These are phyloP conservation scores for Andrena bucephala DNA, from an alignment of 2,888 invertebrate genomes.

Conservation along the genomic window DNA sequence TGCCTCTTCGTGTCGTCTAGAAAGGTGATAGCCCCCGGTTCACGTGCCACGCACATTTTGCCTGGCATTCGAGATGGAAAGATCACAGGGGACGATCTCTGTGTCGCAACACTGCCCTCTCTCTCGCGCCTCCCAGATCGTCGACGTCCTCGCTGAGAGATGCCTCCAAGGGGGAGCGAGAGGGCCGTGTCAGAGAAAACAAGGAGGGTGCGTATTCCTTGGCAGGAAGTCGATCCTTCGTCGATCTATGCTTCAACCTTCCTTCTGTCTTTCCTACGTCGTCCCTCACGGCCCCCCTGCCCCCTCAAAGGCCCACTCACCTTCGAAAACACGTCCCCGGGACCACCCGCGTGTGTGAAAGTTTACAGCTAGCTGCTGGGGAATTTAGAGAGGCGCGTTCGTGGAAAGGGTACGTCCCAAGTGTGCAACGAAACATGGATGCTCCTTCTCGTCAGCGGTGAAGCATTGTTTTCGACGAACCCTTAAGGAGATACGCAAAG, in stretches of 20 bases:
- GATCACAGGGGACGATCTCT: slow-evolving; percentile 59
- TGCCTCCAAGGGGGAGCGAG: slow-evolving; percentile 14
- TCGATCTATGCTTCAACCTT: slow-evolving; percentile 46
- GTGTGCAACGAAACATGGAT: slow-evolving; percentile 8
- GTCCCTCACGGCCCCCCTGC: slow-evolving; percentile 3
- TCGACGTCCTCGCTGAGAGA: slow-evolving; percentile 36
- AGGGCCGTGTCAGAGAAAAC: slow-evolving; percentile 38
- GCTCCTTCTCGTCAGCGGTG: background rate
- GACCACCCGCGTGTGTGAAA: slow-evolving; percentile 78
- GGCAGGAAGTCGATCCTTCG: slow-evolving; percentile 66
- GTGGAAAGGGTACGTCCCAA: slow-evolving; percentile 35
- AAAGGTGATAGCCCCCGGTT: slow-evolving; percentile 63
- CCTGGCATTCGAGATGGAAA: slow-evolving; percentile 48
- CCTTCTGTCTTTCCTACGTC: slow-evolving; percentile 45
- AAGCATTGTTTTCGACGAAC: slow-evolving; percentile 19
- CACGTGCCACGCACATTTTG: slow-evolving; percentile 68
- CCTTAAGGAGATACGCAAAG: background rate
- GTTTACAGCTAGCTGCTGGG: slow-evolving; percentile 65
- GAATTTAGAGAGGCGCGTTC: slow-evolving; percentile 38
- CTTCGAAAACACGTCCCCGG: slow-evolving; percentile 59
- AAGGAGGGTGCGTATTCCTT: slow-evolving; percentile 40
- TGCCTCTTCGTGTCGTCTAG: slow-evolving; percentile 31
- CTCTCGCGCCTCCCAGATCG: slow-evolving; percentile 31
- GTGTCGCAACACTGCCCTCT: slow-evolving; percentile 48
- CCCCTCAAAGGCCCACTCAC: slow-evolving; percentile 38